phyloP scores from a whole-genome alignment of 2,888 invertebrate genomes.

The Gortyna flavago region DNA sequence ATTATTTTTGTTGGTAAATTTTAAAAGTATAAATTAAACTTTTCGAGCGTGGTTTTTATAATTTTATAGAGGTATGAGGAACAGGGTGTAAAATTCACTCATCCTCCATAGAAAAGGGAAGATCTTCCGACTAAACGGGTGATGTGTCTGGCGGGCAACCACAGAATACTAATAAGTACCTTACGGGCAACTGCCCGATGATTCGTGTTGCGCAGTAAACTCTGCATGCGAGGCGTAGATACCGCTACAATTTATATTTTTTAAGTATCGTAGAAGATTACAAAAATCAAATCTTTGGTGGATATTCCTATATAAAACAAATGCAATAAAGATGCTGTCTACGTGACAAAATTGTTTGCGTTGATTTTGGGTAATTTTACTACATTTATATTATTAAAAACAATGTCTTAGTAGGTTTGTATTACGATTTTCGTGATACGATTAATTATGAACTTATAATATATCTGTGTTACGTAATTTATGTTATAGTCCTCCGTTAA shows the following conservation, averaged over 20 bases:
- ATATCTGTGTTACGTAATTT: not conserved
- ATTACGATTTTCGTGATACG: not conserved
- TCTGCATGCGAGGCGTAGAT: too few species aligned
- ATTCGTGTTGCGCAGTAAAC: too few species aligned
- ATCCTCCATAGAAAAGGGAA: too few species aligned
- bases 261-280: not conserved
- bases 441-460: not conserved
- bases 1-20: not conserved
- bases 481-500: not conserved
- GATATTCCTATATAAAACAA: too few species aligned
- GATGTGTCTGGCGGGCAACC: too few species aligned
- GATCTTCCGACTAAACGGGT: too few species aligned
- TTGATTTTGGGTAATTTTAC: not conserved
- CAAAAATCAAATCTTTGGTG: not conserved
- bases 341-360: not conserved
- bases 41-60: not conserved
- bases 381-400: not conserved
- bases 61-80: not conserved
- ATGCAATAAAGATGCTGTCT: not conserved
- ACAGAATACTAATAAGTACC: too few species aligned
- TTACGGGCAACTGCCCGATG: too few species aligned
- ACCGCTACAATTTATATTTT: too few species aligned
- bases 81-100: too few species aligned
- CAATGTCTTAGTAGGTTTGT: not conserved
- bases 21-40: not conserved